Base-by-base conservation (phyloP, 2,888 invertebrate species). In the Amphiduros pacificus region DNA sequence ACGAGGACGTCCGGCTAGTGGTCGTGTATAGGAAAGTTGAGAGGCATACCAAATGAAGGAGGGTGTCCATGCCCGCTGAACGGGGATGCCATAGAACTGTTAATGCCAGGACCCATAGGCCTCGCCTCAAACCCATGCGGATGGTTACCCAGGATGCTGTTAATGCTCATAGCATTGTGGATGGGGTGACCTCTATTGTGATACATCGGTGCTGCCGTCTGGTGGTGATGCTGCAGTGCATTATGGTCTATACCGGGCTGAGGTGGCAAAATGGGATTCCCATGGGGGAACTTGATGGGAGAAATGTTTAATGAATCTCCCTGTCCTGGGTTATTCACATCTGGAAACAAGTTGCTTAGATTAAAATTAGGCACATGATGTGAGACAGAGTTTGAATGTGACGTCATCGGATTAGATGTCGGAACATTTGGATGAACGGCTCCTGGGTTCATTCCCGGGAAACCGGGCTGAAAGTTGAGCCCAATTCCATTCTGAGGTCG, bases 361-460 rank as follows among this genome's bases (percentile, higher is more conserved):
- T 72, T 79, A 61, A 81, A 80, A 64, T 78, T 79, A n/a, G 77
- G 72, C 73, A 81, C 75, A 59, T 80, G 79, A 4, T 77, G 73
- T 26, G 73, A 65, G 26, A 64, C 57, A 4, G 74, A 71, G 44
- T 68, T 72, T 17, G 74, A 70, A 61, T 76, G 77, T 11, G 75
- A 74, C 0, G 75, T 71, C 29, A 78, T 74, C 56, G 74, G 74
- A 11, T 73, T 68, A 14, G 72, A 71, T 28, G 72, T 73, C 1
- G 70, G 72, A 62, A 73, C 74, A 55, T 71, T 73, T 28, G 71
- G 71, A 67, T 76, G 75, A 51, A 75, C 67, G 32, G 72, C 69
- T 59, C 77, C 77, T 53, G 73, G 70, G 63, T 77, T 77, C 70
- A 79, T 74, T 24, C 74, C 75, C n/a, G n/a, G n/a, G 64, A 80